These are phyloP conservation scores for Drosophila nigritarsus DNA, from an alignment of 2,888 invertebrate genomes.

Conservation along the genomic window DNA sequence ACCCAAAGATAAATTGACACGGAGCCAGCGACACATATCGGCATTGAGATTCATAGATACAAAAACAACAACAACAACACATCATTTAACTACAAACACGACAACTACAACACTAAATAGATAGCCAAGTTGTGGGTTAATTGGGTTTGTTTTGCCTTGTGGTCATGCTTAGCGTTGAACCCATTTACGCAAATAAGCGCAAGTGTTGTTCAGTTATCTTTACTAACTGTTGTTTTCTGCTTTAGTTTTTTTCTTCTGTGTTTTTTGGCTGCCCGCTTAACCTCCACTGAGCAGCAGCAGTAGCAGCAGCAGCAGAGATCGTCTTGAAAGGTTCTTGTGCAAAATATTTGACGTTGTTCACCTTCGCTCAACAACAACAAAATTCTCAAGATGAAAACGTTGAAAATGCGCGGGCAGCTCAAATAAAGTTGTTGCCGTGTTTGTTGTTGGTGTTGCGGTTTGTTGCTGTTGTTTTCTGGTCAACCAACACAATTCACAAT, in stretches of 20 bases:
- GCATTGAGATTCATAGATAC: conserved; percentile 46
- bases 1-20: conserved; percentile 40
- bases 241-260: conserved; percentile 9
- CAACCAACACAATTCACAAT: conserved; percentile 57
- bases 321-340: conserved; percentile 41
- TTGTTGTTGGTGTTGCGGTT: conserved; percentile 7
- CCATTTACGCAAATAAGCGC: conserved; percentile 52
- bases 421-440: conserved; percentile 33
- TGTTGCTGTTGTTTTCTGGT: conserved; percentile 55
- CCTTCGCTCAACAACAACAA: conserved; percentile 58
- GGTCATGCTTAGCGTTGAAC: conserved; percentile 61
- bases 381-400: conserved; percentile 55
- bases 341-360: conserved; percentile 56
- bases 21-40: conserved; percentile 42
- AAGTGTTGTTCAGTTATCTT: conserved; percentile 58
- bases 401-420: conserved; percentile 74
- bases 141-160: conserved; percentile 50
- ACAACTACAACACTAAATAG: background rate
- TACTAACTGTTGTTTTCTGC: conserved; percentile 47
- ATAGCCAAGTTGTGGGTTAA: conserved; percentile 21
- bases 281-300: conserved; percentile 29
- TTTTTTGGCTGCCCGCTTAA: conserved; percentile 32
- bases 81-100: background rate
- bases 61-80: background rate
- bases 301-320: conserved; percentile 22